phyloP scores from a whole-genome alignment of 2,888 invertebrate species.

The Creontiades dilutus region DNA sequence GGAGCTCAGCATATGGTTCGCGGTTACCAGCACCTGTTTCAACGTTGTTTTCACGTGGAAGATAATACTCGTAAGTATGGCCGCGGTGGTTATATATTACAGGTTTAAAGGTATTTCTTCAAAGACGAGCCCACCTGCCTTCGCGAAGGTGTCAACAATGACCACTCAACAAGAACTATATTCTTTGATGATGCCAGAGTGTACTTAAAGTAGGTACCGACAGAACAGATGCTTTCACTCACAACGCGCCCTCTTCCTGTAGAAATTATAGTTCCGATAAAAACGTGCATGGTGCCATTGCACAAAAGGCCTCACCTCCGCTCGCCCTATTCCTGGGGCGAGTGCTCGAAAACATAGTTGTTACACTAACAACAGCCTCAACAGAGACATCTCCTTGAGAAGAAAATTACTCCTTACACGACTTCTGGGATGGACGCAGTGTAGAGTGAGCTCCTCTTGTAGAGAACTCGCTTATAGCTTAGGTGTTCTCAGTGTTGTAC shows the following conservation, averaged over 20 bases:
- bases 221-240: conserved; percentile 26
- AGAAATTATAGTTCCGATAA: neutral
- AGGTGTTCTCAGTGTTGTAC: too few relatives aligned
- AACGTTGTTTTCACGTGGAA: neutral
- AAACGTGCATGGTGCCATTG: conserved; percentile 23
- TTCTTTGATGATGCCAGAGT: conserved; percentile 6
- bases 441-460: too few relatives aligned
- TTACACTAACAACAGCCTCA: neutral
- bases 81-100: neutral
- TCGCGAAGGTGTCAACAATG: conserved; percentile 16
- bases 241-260: conserved; percentile 11
- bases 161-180: conserved; percentile 22
- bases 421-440: too few relatives aligned
- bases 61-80: neutral
- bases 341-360: conserved; percentile 11
- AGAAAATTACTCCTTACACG: conserved; percentile 48
- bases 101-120: conserved; percentile 9
- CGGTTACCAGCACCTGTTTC: conserved; percentile 19
- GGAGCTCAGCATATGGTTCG: neutral
- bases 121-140: neutral
- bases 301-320: neutral
- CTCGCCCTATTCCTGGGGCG: neutral
- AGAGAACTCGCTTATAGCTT: too few relatives aligned
- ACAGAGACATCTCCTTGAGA: conserved; percentile 64
- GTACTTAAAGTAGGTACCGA: neutral